Base-by-base conservation (phyloP, 2,888 invertebrate genomes). In the Electrophaes corylata region DNA sequence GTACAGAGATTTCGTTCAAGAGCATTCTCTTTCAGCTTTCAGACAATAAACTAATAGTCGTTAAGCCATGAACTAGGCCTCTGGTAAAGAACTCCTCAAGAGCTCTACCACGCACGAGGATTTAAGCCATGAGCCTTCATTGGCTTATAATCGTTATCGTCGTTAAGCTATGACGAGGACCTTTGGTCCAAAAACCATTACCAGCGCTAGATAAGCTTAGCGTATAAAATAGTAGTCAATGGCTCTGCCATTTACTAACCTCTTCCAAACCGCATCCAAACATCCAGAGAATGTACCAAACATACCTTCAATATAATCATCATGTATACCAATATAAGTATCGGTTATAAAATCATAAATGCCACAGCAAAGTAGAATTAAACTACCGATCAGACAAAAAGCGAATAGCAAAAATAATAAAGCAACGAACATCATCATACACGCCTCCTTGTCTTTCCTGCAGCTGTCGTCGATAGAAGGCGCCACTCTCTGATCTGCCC, bases 341-440 rank as follows among this genome's bases (percentile, higher is more conserved):
- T 46, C 53, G 18, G 3, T 4, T 5, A 41, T 23, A 16, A 16
- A 41, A n/a, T 20, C 5, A 41, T 2, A 3, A 5, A 44, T 12
- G 0, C 0, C 16, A 18, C 14, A 18, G 45, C 20, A 53, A 19
- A n/a, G 8, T 4, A 23, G 10, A 0, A 31, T 10, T 16, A 48
- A 11, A 8, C 19, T 26, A 50, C 20, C 18, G 14, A 40, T 4
- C 1, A 40, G 5, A 5, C n/a, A 10, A 19, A 48, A 18, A 44
- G 39, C 47, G 6, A 43, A 1, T 33, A 16, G 35, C 8, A 18
- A n/a, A 33, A 39, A 26, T 0, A 4, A 40, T 4, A 1, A 43
- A 52, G 33, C 4, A 40, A 54, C 54, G 46, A 40, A 59, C 59
- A 39, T 26, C 18, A 33, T 19, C 2, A n/a, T 14, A 49, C 12